phyloP scores from a whole-genome alignment of 2,797 vertebrate species.

The Oophaga sylvatica region DNA sequence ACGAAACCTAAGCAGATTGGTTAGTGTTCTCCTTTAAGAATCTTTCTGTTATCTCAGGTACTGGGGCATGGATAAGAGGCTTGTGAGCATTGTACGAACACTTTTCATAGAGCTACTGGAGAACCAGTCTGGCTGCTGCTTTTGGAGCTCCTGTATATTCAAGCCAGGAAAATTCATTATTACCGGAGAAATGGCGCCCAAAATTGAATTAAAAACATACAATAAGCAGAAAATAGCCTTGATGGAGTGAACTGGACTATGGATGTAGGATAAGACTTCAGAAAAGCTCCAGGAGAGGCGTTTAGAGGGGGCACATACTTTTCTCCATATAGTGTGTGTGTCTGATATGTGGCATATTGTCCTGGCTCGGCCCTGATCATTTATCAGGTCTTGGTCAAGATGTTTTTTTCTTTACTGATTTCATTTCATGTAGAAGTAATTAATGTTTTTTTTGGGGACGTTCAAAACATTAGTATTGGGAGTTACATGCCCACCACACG shows the following conservation, averaged over 20 bases:
- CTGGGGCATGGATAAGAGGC: not conserved
- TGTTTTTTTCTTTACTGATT: too few relatives aligned
- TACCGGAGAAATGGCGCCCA: not conserved
- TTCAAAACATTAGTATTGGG: too few relatives aligned
- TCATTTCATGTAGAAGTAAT: too few relatives aligned
- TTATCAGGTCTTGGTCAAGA: too few relatives aligned
- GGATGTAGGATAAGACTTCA: fast-evolving
- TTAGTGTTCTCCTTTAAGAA: not conserved
- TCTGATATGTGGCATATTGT: too few relatives aligned
- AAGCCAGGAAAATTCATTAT: not conserved
- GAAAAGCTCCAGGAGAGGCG: not conserved
- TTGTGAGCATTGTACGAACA: not conserved
- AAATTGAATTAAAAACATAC: too few relatives aligned
- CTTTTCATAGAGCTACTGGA: not conserved
- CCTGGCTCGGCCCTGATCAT: too few relatives aligned
- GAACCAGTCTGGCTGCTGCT: not conserved
- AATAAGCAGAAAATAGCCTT: not conserved
- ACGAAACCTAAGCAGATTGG: not conserved
- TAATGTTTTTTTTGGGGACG: too few relatives aligned
- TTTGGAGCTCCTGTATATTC: not conserved
- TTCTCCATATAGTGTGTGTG: too few relatives aligned
- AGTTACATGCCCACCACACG: too few relatives aligned
- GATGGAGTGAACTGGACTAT: not conserved
- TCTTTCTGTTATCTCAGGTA: not conserved
- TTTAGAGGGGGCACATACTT: too few relatives aligned